Base-by-base conservation (phyloP, 1,140 invertebrate genomes). In the Drosophila eugracilis region DNA sequence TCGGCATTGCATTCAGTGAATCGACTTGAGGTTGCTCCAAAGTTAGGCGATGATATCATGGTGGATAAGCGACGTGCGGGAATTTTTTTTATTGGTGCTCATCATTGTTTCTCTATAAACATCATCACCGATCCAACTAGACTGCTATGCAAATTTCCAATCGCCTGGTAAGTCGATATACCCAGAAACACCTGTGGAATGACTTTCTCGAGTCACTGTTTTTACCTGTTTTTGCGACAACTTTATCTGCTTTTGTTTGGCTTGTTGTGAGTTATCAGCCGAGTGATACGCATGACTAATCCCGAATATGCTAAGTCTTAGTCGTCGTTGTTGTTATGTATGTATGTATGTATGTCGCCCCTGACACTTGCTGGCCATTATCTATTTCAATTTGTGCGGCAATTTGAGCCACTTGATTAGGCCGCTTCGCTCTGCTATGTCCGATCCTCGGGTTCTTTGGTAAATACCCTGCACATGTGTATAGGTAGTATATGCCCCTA, bases 41-140 rank as follows among this genome's bases (percentile, higher is more conserved):
- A 81, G 72, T 83, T 77, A 69, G 66, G 53, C 76, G 80, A 85
- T 85, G 80, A 85, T 85, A 85, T 85, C 80, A 85, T 59, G 58
- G 14, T 28, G 39, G 45, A 37, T 34, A 42, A 12, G 22, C 52
- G 58, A 85, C 76, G 80, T 85, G 80, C 60, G 76, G 81, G 76
- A 80, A 85, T 85, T 85, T 75, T 85, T 75, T 84, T 77, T 85
- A 80, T 85, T 86, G 81, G 37, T 52, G 76, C 76, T 85, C 80
- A 85, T 86, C 76, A 77, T 79, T 84, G 75, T 72, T 58, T 45
- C 44, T 55, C 52, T 57, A 57, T 58, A 72, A 53, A n/a, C n/a
- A n/a, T 53, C 42, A 67, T 75, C 45, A 39, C 39, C 47, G 47
- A 63, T 28, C 54, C 54, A 75, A 66, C 71, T 78, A 78, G 74